phyloP scores from a whole-genome alignment of 1,140 invertebrate genomes.

The Phocides pigmalion region DNA sequence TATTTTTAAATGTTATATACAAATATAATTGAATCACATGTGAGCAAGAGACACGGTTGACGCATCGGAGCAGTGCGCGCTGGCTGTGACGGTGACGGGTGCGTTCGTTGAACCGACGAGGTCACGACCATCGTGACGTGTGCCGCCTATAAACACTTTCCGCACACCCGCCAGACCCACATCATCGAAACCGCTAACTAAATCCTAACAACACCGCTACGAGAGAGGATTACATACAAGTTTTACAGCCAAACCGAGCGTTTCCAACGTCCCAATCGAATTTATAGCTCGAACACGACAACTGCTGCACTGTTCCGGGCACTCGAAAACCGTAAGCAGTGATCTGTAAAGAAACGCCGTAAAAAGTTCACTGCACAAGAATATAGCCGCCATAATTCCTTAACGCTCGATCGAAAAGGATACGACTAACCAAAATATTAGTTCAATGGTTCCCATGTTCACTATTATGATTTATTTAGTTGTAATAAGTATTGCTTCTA shows the following conservation, averaged over 20 bases:
- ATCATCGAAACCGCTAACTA: not conserved
- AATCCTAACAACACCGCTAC: not conserved
- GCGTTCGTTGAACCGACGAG: conserved; percentile 71
- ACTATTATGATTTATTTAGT: conserved; percentile 19
- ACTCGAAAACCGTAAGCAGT: conserved; percentile 27
- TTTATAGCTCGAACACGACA: conserved; percentile 31
- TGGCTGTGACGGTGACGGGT: conserved; percentile 55
- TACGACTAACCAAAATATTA: conserved; percentile 29
- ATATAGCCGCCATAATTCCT: conserved; percentile 46
- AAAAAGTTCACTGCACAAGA: conserved; percentile 53
- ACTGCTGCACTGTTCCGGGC: conserved; percentile 20
- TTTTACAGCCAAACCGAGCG: conserved; percentile 9
- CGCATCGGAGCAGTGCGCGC: conserved; percentile 49
- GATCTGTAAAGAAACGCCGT: conserved; percentile 47
- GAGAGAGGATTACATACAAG: not conserved
- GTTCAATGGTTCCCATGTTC: conserved; percentile 24
- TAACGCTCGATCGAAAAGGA: conserved; percentile 44
- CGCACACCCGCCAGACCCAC: conserved; percentile 29
- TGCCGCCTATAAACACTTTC: conserved; percentile 49
- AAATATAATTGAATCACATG: conserved; percentile 22
- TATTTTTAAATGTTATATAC: not conserved
- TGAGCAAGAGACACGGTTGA: conserved; percentile 45
- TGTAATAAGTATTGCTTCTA: not conserved
- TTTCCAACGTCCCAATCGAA: conserved; percentile 14
- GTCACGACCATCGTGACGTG: conserved; percentile 68